A percentile compares a stretch with the other conserved stretches of the same genome.
Evolutionary conservation across 2,113 vertebrate species (phyloP).

Genomic region (Pseudonaja textilis): DNA sequence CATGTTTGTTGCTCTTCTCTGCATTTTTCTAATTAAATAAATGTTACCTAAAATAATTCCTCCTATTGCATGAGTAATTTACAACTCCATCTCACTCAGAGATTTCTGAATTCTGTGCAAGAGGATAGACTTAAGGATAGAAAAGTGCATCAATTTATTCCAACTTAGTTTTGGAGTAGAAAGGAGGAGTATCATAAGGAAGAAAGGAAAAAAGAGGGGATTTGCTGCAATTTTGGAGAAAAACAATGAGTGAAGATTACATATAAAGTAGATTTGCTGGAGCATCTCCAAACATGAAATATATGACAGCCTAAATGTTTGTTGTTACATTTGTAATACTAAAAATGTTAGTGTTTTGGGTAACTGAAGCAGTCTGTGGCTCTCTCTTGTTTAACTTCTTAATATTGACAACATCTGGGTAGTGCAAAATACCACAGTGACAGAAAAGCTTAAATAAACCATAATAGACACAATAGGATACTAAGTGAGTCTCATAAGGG

Average conservation of each 20-base stretch:
- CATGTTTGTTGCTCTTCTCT: background rate
- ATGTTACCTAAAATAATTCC: background rate
- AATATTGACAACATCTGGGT: constrained; percentile 24
- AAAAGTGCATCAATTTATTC: background rate
- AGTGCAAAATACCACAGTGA: background rate
- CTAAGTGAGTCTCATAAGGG: constrained; percentile 39
- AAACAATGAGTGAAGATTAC: background rate
- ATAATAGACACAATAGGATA: constrained; percentile 42
- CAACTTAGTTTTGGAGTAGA: background rate
- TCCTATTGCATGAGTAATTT: background rate
- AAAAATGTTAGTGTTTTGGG: background rate
- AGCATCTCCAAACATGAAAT: background rate
- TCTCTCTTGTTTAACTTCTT: constrained; percentile 8
- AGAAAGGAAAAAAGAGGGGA: background rate
- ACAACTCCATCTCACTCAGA: background rate
- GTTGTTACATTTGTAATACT: background rate
- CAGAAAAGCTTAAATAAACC: constrained; percentile 33
- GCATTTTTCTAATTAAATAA: background rate
- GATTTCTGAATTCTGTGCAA: background rate
- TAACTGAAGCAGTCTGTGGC: background rate
- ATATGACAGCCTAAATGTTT: background rate
- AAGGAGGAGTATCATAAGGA: background rate
- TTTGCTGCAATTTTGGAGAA: background rate
- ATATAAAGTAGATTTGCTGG: background rate
- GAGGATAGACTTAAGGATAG: background rate